Evolutionary conservation across 2,797 vertebrate genomes (phyloP).

Genomic region (Pangasius larnaudii): DNA sequence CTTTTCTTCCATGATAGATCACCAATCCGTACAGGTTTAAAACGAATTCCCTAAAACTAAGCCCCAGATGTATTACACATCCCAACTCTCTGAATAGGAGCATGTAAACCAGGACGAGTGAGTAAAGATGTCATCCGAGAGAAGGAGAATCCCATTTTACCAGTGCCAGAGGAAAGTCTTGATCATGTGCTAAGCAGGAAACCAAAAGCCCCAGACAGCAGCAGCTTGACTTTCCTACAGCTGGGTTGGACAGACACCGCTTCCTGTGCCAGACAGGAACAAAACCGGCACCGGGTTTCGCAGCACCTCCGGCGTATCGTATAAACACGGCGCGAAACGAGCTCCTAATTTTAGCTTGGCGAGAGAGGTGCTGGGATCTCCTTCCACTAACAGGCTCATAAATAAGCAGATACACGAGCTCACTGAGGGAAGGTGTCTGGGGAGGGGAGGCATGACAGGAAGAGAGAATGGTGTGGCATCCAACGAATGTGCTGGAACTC

Average conservation of each 20-base stretch:
- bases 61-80: neutral
- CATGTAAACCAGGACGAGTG: neutral
- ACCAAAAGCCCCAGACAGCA: constrained; percentile 26
- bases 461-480: constrained; percentile 56
- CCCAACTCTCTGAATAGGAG: constrained; percentile 8
- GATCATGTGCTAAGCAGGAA: constrained; percentile 37
- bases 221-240: constrained; percentile 21
- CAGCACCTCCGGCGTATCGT: constrained; percentile 43
- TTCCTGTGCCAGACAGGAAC: constrained; percentile 33
- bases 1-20: neutral
- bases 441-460: constrained; percentile 60
- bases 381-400: constrained; percentile 60
- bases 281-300: constrained; percentile 42
- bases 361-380: constrained; percentile 60
- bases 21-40: neutral
- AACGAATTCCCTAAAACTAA: neutral
- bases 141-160: constrained; percentile 40
- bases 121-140: constrained; percentile 30
- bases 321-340: constrained; percentile 59
- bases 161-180: constrained; percentile 23
- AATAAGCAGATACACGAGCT: constrained; percentile 66
- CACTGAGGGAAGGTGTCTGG: constrained; percentile 6
- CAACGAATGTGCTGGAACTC: constrained; percentile 59
- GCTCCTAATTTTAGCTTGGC: constrained; percentile 63
- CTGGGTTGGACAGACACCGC: constrained; percentile 24